Conservation (phyloP, 2,797 vertebrate species). For the Notolepis coatsorum region DNA sequence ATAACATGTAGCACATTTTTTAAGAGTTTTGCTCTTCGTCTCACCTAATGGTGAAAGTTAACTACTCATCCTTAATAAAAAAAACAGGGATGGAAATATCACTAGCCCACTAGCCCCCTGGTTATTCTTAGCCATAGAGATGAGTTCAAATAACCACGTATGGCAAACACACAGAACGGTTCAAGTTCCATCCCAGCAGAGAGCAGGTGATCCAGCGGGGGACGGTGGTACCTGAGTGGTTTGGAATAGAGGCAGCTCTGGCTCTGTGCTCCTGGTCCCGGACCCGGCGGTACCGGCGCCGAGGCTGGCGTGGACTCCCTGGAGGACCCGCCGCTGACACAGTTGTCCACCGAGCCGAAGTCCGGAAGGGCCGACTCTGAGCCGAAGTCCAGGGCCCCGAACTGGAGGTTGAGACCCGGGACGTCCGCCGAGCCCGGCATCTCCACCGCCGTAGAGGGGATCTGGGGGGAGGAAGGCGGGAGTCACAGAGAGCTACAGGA, state of each 20-base stretch:
- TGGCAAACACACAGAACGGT: too few relatives aligned
- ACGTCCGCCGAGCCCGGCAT: conserved; percentile 95
- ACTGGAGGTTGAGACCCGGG: conserved; percentile 94
- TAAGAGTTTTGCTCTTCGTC: too few relatives aligned
- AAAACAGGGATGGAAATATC: too few relatives aligned
- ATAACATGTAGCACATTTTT: too few relatives aligned
- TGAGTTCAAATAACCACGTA: too few relatives aligned
- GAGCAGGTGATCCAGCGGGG: too few relatives aligned
- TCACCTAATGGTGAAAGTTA: too few relatives aligned
- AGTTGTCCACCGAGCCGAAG: conserved; percentile 86
- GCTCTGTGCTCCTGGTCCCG: conserved; percentile 72
- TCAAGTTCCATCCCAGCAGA: too few relatives aligned
- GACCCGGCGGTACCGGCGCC: conserved; percentile 60
- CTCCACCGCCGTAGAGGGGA: conserved; percentile 94
- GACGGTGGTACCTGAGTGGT: conserved; percentile 88
- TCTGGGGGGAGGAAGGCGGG: conserved; percentile 71
- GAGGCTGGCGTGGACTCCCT: conserved; percentile 77
- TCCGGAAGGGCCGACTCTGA: conserved; percentile 90
- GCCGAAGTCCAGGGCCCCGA: conserved; percentile 95
- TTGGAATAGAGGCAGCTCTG: conserved; percentile 91
- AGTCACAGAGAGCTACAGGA: too few relatives aligned
- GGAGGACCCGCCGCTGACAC: conserved; percentile 67
- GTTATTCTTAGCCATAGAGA: too few relatives aligned
- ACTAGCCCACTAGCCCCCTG: too few relatives aligned
- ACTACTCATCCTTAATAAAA: too few relatives aligned